Percentiles rank a stretch among this genome's conserved stretches.
phyloP scores from a whole-genome alignment of 2,113 vertebrate species.

The Anhinga rufa region DNA sequence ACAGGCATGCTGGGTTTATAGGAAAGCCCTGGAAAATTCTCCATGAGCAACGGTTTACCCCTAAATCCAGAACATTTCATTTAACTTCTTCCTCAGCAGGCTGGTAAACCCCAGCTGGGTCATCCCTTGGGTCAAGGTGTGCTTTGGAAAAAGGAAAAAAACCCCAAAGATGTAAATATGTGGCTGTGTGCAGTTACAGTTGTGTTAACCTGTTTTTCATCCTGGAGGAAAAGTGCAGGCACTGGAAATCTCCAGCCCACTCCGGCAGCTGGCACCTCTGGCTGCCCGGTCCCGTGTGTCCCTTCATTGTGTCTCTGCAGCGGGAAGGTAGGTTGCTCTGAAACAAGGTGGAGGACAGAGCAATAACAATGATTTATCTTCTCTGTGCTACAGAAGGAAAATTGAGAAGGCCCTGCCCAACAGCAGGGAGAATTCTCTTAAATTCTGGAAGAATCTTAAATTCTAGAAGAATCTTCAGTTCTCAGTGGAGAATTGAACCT shows the following conservation, averaged over 20 bases:
- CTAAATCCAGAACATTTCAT: neutral
- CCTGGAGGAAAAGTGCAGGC: neutral
- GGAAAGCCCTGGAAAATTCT: neutral
- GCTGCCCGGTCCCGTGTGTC: neutral
- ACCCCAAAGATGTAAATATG: neutral
- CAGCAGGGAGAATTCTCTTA: neutral
- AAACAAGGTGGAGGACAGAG: neutral
- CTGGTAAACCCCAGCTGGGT: neutral
- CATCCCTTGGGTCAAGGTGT: neutral
- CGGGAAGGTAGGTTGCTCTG: neutral
- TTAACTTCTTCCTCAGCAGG: neutral
- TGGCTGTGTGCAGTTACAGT: neutral
- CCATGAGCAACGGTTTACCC: neutral
- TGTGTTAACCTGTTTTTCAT: neutral
- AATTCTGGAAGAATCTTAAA: too few relatives aligned
- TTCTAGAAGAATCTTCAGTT: too few relatives aligned
- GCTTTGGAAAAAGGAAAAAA: neutral
- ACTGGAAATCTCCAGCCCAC: neutral
- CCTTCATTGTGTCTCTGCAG: rapidly evolving
- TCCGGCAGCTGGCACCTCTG: neutral
- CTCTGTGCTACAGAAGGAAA: neutral
- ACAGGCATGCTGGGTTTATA: neutral
- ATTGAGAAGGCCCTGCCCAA: neutral
- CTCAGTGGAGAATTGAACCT: neutral
- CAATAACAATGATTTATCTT: neutral